These are phyloP conservation scores for Drosophila ambigua DNA, from an alignment of 1,140 invertebrate species.

Conservation along the genomic window DNA sequence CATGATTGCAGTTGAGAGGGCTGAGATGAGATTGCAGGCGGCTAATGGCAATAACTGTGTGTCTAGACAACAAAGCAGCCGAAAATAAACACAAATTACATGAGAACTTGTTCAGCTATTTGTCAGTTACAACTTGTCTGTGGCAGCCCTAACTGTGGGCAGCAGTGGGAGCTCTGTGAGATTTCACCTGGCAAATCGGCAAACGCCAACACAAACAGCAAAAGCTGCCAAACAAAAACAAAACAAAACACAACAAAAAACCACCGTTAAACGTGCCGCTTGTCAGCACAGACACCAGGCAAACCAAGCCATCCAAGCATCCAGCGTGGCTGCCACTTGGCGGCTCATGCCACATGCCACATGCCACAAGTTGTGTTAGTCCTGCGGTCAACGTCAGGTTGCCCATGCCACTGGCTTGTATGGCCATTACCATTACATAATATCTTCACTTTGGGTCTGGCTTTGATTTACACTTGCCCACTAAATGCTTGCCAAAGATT, in stretches of 20 bases:
- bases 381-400: constrained; percentile 43
- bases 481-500: constrained; percentile 51
- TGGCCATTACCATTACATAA: constrained; percentile 43
- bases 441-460: constrained; percentile 21
- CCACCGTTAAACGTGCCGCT: constrained; percentile 53
- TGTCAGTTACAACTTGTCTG: constrained; percentile 39
- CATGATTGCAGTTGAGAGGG: constrained; percentile 24
- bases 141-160: background rate
- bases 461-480: constrained; percentile 65
- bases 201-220: constrained; percentile 36
- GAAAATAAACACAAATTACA: constrained; percentile 51
- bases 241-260: too few species aligned
- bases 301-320: constrained; percentile 7
- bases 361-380: constrained; percentile 57
- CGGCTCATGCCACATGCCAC: constrained; percentile 35
- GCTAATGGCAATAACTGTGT: background rate
- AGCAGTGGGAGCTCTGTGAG: constrained; percentile 15
- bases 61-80: constrained; percentile 32
- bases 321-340: constrained; percentile 47
- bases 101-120: constrained; percentile 49
- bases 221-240: background rate
- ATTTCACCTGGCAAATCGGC: constrained; percentile 44
- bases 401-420: constrained; percentile 14
- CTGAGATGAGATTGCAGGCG: background rate
- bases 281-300: constrained; percentile 22